Conservation (phyloP, 2,797 vertebrate species). For the Platyrinchus mystaceus region DNA sequence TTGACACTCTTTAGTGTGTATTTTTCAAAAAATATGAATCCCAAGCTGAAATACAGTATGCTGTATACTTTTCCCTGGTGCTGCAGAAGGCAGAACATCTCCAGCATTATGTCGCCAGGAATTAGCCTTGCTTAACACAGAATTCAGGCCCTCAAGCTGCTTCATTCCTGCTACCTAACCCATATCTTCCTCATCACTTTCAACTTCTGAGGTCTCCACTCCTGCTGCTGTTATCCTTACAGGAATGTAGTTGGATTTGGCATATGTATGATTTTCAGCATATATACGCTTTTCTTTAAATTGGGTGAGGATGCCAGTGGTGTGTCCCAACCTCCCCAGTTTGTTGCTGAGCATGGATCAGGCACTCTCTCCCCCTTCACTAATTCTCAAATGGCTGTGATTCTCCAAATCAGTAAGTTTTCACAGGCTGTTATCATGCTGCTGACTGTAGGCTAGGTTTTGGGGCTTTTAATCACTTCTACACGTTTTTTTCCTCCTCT, state of each 20-base stretch:
- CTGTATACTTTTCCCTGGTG: neutral
- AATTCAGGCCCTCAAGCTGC: neutral
- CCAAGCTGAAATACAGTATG: neutral
- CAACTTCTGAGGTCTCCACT: neutral
- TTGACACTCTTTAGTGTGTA: neutral
- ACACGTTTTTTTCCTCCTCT: neutral
- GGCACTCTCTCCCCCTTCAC: neutral
- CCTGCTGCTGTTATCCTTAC: neutral
- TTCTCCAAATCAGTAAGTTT: neutral
- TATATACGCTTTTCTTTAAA: neutral
- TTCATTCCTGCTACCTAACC: neutral
- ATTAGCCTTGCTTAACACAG: accelerated
- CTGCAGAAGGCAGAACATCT: neutral
- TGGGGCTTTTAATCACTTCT: neutral
- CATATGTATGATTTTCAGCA: neutral
- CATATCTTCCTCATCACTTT: neutral
- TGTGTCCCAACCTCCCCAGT: accelerated
- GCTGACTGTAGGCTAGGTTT: neutral
- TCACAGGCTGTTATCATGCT: neutral
- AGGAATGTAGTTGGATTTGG: neutral
- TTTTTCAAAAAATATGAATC: neutral
- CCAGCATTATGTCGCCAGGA: neutral
- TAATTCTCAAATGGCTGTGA: neutral
- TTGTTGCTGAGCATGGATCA: neutral
- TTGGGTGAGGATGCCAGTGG: neutral